These are phyloP conservation scores for Marmota monax DNA, from an alignment of 2,113 vertebrate species.

Conservation along the genomic window DNA sequence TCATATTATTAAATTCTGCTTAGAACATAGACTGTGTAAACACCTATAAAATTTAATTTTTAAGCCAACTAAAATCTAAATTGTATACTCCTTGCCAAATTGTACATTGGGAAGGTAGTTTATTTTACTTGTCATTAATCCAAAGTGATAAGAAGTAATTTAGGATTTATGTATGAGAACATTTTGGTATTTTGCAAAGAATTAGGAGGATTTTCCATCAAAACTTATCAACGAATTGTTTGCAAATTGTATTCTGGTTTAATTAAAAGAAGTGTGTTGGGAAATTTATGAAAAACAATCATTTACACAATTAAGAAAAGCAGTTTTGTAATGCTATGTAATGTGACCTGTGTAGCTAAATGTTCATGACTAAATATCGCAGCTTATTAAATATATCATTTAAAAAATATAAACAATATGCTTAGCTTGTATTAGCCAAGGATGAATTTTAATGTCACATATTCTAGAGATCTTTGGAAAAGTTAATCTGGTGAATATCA, in stretches of 20 bases:
- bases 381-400: neutral
- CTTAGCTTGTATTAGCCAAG: neutral
- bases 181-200: neutral
- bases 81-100: neutral
- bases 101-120: neutral
- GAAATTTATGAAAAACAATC: neutral
- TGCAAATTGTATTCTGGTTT: neutral
- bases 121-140: constrained; percentile 18
- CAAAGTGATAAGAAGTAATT: neutral
- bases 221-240: neutral
- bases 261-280: neutral
- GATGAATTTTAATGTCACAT: neutral
- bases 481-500: neutral
- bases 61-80: neutral
- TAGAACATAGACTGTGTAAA: neutral
- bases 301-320: neutral
- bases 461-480: neutral
- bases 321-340: neutral
- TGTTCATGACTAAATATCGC: neutral
- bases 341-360: constrained; percentile 30
- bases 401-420: neutral
- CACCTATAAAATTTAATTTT: constrained; percentile 1
- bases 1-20: neutral
- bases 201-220: neutral
- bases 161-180: neutral